Conservation (phyloP, 2,113 vertebrate genomes). For the Rhadina sibilatrix region DNA sequence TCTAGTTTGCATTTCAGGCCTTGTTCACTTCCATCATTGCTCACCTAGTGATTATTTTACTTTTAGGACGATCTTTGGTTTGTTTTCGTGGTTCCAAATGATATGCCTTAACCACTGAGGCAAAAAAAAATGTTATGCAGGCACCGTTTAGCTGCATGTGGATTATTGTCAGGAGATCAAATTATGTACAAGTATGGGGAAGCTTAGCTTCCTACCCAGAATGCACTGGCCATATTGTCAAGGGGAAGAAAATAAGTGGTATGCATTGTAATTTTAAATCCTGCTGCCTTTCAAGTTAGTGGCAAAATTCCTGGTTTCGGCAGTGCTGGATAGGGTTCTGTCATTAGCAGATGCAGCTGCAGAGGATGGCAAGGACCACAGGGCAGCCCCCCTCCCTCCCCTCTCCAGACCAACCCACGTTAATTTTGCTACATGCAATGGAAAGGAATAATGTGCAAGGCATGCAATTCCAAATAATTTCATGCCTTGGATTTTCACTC, state of each 20-base stretch:
- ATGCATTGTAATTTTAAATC: conserved; percentile 50
- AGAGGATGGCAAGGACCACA: neutral
- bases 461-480: conserved; percentile 29
- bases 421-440: neutral
- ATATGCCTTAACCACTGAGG: conserved; percentile 15
- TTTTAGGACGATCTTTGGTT: conserved; percentile 1
- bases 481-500: conserved; percentile 24
- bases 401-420: neutral
- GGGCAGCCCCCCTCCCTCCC: neutral
- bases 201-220: conserved; percentile 34
- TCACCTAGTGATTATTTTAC: neutral
- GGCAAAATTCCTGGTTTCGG: conserved; percentile 48
- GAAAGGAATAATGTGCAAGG: neutral
- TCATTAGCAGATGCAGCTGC: conserved; percentile 26
- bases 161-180: conserved; percentile 57
- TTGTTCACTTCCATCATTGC: neutral
- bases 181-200: conserved; percentile 26
- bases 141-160: neutral
- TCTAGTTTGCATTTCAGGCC: neutral
- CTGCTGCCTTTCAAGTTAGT: conserved; percentile 31
- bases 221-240: conserved; percentile 14
- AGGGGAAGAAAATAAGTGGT: conserved; percentile 15
- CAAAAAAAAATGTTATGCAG: conserved; percentile 42
- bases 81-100: conserved; percentile 24
- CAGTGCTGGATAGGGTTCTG: neutral